A percentile compares a stretch with the other conserved stretches of the same genome.
phyloP scores from a whole-genome alignment of 2,113 vertebrate genomes.

The Aythya baeri region DNA sequence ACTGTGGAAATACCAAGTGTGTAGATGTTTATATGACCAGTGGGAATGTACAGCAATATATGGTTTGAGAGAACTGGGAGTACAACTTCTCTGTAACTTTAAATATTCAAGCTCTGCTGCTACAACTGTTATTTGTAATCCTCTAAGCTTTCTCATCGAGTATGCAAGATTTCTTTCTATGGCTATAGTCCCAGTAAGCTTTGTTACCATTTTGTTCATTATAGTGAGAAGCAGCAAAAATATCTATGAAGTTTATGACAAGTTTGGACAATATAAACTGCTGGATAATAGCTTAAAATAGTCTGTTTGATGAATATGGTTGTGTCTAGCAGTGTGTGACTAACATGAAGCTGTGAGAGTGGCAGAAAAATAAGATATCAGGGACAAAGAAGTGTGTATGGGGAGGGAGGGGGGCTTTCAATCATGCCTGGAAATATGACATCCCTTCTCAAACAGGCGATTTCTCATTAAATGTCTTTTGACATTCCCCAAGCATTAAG shows the following conservation, averaged over 20 bases:
- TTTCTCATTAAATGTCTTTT: constrained; percentile 69
- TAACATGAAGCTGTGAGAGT: constrained; percentile 36
- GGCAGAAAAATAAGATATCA: constrained; percentile 66
- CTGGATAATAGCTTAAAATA: constrained; percentile 59
- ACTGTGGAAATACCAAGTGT: not conserved
- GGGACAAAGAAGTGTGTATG: not conserved
- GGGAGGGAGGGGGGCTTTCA: constrained; percentile 15
- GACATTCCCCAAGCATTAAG: constrained; percentile 53
- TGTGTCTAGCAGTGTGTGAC: constrained; percentile 48
- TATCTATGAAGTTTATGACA: constrained; percentile 15
- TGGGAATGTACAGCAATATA: not conserved
- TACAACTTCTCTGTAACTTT: not conserved
- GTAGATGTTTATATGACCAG: not conserved
- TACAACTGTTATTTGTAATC: not conserved
- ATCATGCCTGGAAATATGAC: constrained; percentile 46
- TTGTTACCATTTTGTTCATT: not conserved
- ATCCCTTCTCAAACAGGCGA: constrained; percentile 37
- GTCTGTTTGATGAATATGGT: constrained; percentile 46
- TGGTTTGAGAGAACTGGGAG: not conserved
- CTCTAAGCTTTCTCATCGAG: not conserved
- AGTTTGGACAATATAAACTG: constrained; percentile 54
- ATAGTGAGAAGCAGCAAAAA: not conserved
- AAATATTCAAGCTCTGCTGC: not conserved
- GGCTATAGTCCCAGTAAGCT: not conserved
- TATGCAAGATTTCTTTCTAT: not conserved